Base-by-base conservation (phyloP, 2,888 invertebrate genomes). In the Tuberolachnus salignus region DNA sequence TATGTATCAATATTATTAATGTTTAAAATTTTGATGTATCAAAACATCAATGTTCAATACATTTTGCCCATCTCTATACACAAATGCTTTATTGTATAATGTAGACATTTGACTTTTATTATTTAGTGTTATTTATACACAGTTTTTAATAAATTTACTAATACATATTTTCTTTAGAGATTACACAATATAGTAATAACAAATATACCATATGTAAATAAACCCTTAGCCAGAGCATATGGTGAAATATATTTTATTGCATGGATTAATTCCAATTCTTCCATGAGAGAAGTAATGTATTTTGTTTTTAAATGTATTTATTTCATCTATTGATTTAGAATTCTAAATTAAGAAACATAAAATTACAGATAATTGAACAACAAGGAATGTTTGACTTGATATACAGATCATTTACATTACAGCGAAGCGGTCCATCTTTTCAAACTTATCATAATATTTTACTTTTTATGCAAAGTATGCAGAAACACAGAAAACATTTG, bases 211-310 rank as follows among this genome's bases (percentile, higher is more conserved):
- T 66, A 80, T 42, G 64, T 81, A 19, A 81, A 81, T 16, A 81
- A 81, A 66, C 59, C 34, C 6, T 72, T 80, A 64, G 83, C 83
- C 64, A 46, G 55, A 51, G 59, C 71, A 4, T 83, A 82, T 73
- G 83, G 83, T 19, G 81, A 83, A 70, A 75, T 82, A 26, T 83
- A 82, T 73, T 82, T 82, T 80, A 80, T 81, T 16, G 82, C 83
- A 4, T 83, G 83, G 83, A 80, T 72, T 46, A 78, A 81, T 51
- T 81, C 83, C 19, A 67, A 57, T 34, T 4, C 75, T 26, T 59
- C 75, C 8, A 75, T 67, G 57, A 67, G 3, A 75, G 67, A 75
- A 46, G 75, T 75, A 67, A 46, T 34, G 34, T 34, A 34, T 6
- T 74, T 46, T 59, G 14, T 72, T 49, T 72, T 19, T 44, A 49